Evolutionary conservation across 2,113 vertebrate genomes (phyloP), one percentile per base, ranked within the genome.

Genomic region (Pomatostomus ruficeps): DNA sequence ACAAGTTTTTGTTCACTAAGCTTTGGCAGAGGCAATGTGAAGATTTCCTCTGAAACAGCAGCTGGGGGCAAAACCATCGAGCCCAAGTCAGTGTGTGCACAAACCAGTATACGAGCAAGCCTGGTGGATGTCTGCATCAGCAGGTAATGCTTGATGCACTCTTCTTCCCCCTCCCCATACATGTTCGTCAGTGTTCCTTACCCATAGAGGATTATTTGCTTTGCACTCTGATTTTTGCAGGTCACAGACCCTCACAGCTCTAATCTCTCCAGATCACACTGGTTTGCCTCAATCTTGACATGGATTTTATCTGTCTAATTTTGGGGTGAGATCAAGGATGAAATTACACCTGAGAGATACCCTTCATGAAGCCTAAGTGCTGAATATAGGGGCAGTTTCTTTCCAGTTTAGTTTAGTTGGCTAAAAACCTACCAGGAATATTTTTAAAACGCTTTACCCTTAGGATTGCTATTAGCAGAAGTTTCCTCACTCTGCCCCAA

Each of bases 301-400:
- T 49, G 33, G 25, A 83, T 88, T 54, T 79, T 38, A 77, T 70
- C 18, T 25, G 36, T 85, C 48, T 91, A 79, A 83, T 80, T 91
- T 49, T 54, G 70, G 43, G 61, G n/a, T 88, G 76, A 96, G 75
- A 35, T 75, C 55, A 91, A 85, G 67, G 52, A 61, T 87, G 42
- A 89, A 95, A 90, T 68, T 73, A 57, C 31, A 88, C 46, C 51
- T 46, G 24, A 77, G 63, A 70, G 14, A 82, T 40, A 71, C 24
- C 28, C 46, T 81, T 36, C 29, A 51, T 57, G 57, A 74, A 85
- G 38, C 1, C 12, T 10, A 79, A 75, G 31, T 40, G 40, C 20
- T 38, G 25, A 63, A 81, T 51, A n/a, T 2, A 62, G 22, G 9
- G 9, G 5, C 3, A 2, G n/a, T 5, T 1, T 0, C 42, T 38